Conservation (phyloP, 2,888 invertebrate genomes). For the Steromphala cineraria region DNA sequence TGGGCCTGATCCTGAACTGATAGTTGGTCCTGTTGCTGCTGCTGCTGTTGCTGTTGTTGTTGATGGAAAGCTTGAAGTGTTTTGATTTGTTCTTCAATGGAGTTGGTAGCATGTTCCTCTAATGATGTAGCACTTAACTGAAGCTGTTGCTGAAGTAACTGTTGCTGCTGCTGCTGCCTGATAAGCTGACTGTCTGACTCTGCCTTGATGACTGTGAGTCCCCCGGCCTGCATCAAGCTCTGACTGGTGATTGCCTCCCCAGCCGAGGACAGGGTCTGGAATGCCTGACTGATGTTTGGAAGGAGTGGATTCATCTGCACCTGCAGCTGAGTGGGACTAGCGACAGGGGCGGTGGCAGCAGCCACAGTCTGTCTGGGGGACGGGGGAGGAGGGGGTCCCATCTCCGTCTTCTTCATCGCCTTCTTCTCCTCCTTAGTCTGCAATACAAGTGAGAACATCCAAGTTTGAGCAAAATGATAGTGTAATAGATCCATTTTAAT, state of each 20-base stretch:
- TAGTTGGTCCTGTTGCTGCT: constrained; percentile 31
- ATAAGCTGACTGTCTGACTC: constrained; percentile 1
- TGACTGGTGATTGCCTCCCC: constrained; percentile 8
- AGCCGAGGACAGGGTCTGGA: constrained; percentile 16
- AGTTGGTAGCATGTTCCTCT: constrained; percentile 31
- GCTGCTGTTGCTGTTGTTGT: constrained; percentile 32
- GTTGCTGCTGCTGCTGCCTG: constrained; percentile 27
- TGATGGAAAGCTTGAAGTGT: constrained; percentile 36
- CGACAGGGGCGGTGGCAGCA: constrained; percentile 29
- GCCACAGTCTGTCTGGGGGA: constrained; percentile 34
- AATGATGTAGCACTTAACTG: constrained; percentile 33
- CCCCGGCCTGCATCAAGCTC: constrained; percentile 23
- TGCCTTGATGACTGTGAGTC: constrained; percentile 32
- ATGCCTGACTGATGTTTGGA: constrained; percentile 21
- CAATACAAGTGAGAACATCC: background rate
- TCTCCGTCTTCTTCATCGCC: constrained; percentile 28
- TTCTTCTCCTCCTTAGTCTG: constrained; percentile 41
- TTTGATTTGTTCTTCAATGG: constrained; percentile 38
- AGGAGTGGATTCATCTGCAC: constrained; percentile 3
- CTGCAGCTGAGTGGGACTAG: constrained; percentile 36
- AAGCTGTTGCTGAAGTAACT: constrained; percentile 32
- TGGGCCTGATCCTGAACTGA: constrained; percentile 26
- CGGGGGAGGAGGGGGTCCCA: constrained; percentile 32
- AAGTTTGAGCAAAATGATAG: background rate
- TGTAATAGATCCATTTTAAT: background rate